A percentile compares a stretch with the other conserved stretches of the same genome.
phyloP scores from a whole-genome alignment of 2,888 invertebrate species.

The Lasiommata megera region DNA sequence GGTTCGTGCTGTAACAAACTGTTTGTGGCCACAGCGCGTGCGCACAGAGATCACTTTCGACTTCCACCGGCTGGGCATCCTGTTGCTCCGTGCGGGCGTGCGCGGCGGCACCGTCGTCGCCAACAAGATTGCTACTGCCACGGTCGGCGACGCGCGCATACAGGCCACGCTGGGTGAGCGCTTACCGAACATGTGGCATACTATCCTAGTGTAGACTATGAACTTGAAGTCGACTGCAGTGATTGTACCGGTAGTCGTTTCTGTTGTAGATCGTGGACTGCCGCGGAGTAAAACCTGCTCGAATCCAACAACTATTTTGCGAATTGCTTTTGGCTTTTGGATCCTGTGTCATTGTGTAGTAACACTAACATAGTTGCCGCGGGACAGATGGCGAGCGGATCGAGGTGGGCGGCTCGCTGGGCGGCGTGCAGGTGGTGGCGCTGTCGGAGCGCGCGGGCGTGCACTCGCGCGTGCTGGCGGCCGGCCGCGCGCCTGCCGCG shows the following conservation, averaged over 20 bases:
- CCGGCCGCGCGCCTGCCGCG: constrained; percentile 88
- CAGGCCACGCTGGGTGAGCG: constrained; percentile 88
- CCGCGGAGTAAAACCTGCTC: no score
- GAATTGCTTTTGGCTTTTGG: no score
- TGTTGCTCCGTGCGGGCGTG: constrained; percentile 90
- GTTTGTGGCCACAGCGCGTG: constrained; percentile 45
- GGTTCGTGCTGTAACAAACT: no score
- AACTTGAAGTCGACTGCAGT: no score
- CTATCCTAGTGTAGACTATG: no score
- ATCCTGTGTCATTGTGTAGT: no score
- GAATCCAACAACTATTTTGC: no score
- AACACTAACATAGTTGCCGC: no score
- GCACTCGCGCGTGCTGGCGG: constrained; percentile 92
- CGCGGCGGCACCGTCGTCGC: constrained; percentile 87
- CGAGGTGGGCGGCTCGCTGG: constrained; percentile 91
- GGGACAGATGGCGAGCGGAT: constrained; percentile 74
- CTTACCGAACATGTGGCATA: no score
- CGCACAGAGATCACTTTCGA: constrained; percentile 94
- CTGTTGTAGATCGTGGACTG: no score
- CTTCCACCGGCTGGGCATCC: constrained; percentile 94
- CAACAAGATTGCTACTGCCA: constrained; percentile 96
- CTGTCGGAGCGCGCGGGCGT: constrained; percentile 86
- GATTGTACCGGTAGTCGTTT: no score
- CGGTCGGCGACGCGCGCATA: constrained; percentile 94
- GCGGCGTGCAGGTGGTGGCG: constrained; percentile 94